Conservation (phyloP, 2,113 vertebrate species). For the Scalopus aquaticus region DNA sequence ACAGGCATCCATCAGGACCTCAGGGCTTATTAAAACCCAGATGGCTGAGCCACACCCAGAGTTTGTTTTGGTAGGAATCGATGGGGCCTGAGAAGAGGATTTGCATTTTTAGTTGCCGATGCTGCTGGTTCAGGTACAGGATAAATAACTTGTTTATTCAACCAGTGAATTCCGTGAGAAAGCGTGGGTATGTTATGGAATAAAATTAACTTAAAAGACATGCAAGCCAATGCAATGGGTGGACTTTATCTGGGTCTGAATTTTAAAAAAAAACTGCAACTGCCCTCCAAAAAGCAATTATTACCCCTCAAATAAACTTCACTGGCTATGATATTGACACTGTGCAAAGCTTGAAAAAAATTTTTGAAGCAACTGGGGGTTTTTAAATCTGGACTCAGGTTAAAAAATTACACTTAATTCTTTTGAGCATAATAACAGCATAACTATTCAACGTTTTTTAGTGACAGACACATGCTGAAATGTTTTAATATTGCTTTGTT, state of each 20-base stretch:
- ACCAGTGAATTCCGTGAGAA: not conserved
- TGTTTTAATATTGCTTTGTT: not conserved
- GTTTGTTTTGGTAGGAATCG: not conserved
- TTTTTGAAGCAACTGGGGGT: not conserved
- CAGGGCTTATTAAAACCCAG: not conserved
- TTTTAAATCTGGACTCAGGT: not conserved
- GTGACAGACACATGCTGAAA: not conserved
- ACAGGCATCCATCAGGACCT: not conserved
- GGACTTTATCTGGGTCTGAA: not conserved
- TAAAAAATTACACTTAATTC: not conserved
- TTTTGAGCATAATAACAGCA: not conserved
- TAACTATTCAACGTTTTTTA: not conserved
- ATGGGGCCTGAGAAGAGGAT: not conserved
- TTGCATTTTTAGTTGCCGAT: not conserved
- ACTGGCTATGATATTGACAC: not conserved
- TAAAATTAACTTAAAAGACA: not conserved
- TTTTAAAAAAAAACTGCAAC: not conserved
- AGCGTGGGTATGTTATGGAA: not conserved
- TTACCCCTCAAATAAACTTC: not conserved
- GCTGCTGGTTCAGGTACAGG: not conserved
- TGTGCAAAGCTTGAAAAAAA: not conserved
- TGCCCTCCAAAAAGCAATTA: not conserved
- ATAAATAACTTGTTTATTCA: not conserved
- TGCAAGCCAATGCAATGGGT: too few species aligned
- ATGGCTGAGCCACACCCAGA: not conserved